Percentiles rank a stretch among this genome's conserved stretches.
Evolutionary conservation across 1,140 invertebrate genomes (phyloP).

Genomic region (Megalopta genalis): DNA sequence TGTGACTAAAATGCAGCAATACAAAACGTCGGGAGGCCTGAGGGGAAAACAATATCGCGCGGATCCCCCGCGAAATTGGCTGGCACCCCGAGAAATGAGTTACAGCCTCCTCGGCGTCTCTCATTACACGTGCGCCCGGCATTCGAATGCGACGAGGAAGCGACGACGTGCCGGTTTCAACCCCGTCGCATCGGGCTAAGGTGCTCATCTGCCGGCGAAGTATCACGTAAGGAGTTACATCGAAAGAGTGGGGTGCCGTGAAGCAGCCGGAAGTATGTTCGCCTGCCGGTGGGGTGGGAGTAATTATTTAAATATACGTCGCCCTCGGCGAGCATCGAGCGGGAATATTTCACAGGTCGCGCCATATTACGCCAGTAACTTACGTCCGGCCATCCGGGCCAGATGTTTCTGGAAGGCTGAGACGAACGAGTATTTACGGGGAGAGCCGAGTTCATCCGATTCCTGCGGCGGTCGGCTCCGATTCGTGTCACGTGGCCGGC

Average conservation of each 20-base stretch:
- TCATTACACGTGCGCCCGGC: conserved; percentile 10
- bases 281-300: conserved; percentile 12
- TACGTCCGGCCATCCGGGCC: conserved; percentile 63
- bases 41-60: no score
- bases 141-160: conserved; percentile 47
- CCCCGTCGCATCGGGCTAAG: neutral
- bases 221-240: conserved; percentile 53
- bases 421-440: conserved; percentile 58
- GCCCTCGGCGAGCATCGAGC: conserved; percentile 53
- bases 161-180: conserved; percentile 3
- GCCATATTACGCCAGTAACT: conserved; percentile 74
- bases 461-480: conserved; percentile 17
- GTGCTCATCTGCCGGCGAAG: conserved; percentile 29
- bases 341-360: conserved; percentile 68
- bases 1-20: no score
- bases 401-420: conserved; percentile 68
- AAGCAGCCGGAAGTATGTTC: conserved; percentile 32
- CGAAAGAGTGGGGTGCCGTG: neutral
- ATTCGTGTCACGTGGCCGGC: conserved; percentile 47
- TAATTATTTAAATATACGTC: conserved; percentile 70
- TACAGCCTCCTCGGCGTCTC: neutral
- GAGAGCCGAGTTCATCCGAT: conserved; percentile 50
- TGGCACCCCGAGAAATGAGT: no score
- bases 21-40: no score
- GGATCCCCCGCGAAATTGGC: no score